Percentiles rank a stretch among this genome's conserved stretches.
phyloP scores from a whole-genome alignment of 2,888 invertebrate species.

The Tinea pellionella region DNA sequence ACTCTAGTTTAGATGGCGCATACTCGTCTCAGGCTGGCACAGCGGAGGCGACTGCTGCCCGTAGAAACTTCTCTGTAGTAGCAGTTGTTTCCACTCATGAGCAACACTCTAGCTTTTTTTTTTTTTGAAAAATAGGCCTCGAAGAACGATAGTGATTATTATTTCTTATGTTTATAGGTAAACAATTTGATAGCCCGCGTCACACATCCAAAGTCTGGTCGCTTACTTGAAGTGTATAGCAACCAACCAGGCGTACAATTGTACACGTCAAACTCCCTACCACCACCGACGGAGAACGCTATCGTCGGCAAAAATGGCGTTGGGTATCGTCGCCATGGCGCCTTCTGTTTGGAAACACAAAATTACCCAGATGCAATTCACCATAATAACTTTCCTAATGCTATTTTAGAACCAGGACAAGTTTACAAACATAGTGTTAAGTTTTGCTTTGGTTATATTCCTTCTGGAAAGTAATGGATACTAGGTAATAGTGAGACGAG shows the following conservation, averaged over 20 bases:
- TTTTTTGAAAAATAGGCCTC: too few species aligned
- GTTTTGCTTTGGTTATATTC: conserved; percentile 73
- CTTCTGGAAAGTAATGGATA: conserved; percentile 15
- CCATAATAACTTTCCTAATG: conserved; percentile 79
- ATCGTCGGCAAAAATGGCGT: conserved; percentile 42
- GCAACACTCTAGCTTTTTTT: too few species aligned
- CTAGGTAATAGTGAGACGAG: too few species aligned
- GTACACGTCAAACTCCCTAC: conserved; percentile 83
- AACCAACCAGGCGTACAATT: conserved; percentile 93
- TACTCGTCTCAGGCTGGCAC: too few species aligned
- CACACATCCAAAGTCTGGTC: conserved; percentile 75
- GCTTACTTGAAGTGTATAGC: conserved; percentile 81
- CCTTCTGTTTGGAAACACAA: conserved; percentile 92
- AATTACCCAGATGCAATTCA: conserved; percentile 91
- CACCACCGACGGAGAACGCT: conserved; percentile 53
- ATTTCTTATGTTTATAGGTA: too few species aligned
- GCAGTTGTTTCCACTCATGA: too few species aligned
- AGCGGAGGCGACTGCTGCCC: too few species aligned
- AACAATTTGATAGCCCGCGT: conserved; percentile 58
- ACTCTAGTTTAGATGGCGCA: too few species aligned
- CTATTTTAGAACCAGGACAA: conserved; percentile 76
- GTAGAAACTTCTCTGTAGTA: too few species aligned
- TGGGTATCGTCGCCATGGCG: conserved; percentile 79
- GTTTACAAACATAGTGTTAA: conserved; percentile 76
- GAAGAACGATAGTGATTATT: too few species aligned